Evolutionary conservation across 2,888 invertebrate species (phyloP).

Genomic region (Leuctra nigra): DNA sequence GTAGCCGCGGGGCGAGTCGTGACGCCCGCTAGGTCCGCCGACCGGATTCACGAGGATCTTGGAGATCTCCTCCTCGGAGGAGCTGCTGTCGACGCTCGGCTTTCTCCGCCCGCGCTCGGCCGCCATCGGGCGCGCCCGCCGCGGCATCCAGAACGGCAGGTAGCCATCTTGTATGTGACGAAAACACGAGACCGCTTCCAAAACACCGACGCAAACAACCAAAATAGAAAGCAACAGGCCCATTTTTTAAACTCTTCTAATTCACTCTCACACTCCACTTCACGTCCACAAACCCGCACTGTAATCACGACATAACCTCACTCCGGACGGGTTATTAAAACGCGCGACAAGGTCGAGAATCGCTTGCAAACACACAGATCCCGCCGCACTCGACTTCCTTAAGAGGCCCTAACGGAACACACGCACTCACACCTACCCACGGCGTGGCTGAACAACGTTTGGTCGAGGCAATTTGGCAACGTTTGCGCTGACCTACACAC

Average conservation of each 20-base stretch:
- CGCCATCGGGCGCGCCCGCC: conserved; percentile 13
- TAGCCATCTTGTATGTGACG: conserved; percentile 46
- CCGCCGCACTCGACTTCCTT: not conserved
- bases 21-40: not conserved
- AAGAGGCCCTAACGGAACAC: not conserved
- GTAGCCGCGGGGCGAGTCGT: not conserved
- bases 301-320: not conserved
- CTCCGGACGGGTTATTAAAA: not conserved
- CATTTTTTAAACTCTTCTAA: conserved; percentile 43
- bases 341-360: not conserved
- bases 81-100: conserved; percentile 19
- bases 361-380: not conserved
- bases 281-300: not conserved
- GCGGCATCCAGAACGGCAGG: conserved; percentile 26
- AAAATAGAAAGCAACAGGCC: conserved; percentile 68
- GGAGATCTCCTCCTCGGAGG: conserved; percentile 13
- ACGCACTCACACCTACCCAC: not conserved
- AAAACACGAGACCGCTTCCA: conserved; percentile 58
- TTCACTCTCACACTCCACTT: not conserved
- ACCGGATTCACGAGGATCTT: not conserved
- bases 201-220: conserved; percentile 65
- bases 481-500: not conserved
- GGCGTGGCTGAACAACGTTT: not conserved
- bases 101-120: conserved; percentile 26
- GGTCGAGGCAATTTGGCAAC: not conserved